Conservation (phyloP, 2,797 vertebrate genomes). For the Syngnathus acus region DNA sequence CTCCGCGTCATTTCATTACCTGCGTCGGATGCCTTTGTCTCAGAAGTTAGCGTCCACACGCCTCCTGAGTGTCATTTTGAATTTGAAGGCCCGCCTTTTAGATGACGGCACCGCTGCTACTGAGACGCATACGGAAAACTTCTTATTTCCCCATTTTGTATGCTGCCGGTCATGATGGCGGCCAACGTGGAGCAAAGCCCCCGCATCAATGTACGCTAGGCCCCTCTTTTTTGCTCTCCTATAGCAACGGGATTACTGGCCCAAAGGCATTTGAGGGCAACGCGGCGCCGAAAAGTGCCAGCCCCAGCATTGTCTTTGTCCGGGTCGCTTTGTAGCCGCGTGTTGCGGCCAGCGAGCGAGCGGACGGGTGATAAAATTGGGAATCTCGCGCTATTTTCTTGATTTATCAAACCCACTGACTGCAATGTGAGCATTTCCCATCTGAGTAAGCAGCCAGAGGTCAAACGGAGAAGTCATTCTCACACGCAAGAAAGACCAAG, state of each 20-base stretch:
- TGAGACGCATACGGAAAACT: background rate
- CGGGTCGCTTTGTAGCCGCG: constrained; percentile 21
- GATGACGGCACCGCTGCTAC: background rate
- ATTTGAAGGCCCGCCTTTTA: background rate
- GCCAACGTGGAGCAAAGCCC: constrained; percentile 56
- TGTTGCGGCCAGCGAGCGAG: constrained; percentile 18
- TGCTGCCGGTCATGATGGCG: constrained; percentile 33
- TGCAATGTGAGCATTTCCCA: constrained; percentile 28
- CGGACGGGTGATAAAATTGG: constrained; percentile 2
- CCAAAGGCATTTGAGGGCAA: constrained; percentile 46
- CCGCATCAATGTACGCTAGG: constrained; percentile 54
- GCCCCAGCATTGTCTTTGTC: constrained; percentile 62
- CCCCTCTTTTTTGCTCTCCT: constrained; percentile 55
- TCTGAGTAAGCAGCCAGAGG: constrained; percentile 32
- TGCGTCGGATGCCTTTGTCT: background rate
- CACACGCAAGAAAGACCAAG: background rate
- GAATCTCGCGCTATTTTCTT: constrained; percentile 14
- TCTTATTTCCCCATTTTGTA: no score
- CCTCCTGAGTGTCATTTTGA: background rate
- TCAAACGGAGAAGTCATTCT: constrained; percentile 30
- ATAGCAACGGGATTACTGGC: constrained; percentile 63
- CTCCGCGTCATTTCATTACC: background rate
- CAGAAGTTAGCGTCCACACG: background rate
- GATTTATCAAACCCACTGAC: constrained; percentile 22
- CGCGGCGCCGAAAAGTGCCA: constrained; percentile 52